Base-by-base conservation (phyloP, 2,888 invertebrate species). In the Mongoloraphidia duomilia region DNA sequence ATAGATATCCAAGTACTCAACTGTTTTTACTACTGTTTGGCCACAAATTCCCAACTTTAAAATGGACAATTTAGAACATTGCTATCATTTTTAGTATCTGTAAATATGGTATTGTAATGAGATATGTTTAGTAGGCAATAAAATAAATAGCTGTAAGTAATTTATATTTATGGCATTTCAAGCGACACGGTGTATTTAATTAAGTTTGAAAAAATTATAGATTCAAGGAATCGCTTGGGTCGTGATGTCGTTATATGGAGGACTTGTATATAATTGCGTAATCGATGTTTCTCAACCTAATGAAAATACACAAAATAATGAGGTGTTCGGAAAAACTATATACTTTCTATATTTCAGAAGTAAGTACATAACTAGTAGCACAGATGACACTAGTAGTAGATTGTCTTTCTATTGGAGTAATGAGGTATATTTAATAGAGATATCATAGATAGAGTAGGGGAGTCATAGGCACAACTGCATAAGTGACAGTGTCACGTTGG, bases 161-260 rank as follows among this genome's bases (percentile, higher is more conserved):
- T 36, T 11, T 11, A 10, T 36, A 36, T 9, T 11, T 10, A 36
- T 36, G 11, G 11, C 11, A 36, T 36, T 10, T 36, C 37, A 36
- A 10, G 9, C 37, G 11, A 36, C 9, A 36, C 37, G 11, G 9
- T 11, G 9, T 10, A 10, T 36, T 36, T 36, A 10, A 36, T 36
- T 36, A 10, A 10, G 9, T 36, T 36, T 36, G 11, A 36, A 36
- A 47, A 12, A 34, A 40, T 49, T 56, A 35, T 51, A 70, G 70
- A 45, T 61, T 10, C 68, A 70, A 58, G 61, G 66, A 8, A 43
- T 65, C 39, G 56, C 59, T 50, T 70, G 69, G 69, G 63, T 67
- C 5, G 63, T 60, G 17, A 55, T 69, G 36, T 61, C 67, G 9
- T 57, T 68, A 26, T 59, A 62, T n/a, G 66, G 65, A 2, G 66